Evolutionary conservation across 2,888 invertebrate species (phyloP).

Genomic region (Parelbella ahira): DNA sequence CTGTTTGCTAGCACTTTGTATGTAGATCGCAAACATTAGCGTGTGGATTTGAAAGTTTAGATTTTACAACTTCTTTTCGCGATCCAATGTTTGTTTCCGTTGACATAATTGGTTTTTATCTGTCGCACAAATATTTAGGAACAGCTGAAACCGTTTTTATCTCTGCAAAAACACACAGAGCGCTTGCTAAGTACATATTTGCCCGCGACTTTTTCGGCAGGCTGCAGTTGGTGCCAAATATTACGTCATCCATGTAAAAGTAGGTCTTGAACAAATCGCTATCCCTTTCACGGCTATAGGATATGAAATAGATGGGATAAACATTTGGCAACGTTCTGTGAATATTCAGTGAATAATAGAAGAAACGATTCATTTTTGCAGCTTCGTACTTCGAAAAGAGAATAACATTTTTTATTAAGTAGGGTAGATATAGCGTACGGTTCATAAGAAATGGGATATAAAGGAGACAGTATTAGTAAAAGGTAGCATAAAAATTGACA

Average conservation of each 20-base stretch:
- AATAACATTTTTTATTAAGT: too few relatives aligned
- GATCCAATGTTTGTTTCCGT: constrained; percentile 18
- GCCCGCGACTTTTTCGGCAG: constrained; percentile 5
- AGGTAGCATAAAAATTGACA: too few relatives aligned
- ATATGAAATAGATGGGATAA: constrained; percentile 20
- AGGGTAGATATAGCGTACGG: too few relatives aligned
- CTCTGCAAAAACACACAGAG: constrained; percentile 7
- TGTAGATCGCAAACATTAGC: constrained; percentile 24
- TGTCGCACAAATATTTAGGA: constrained; percentile 15
- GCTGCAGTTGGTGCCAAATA: constrained; percentile 18
- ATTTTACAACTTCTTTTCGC: constrained; percentile 25
- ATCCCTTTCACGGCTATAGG: constrained; percentile 23
- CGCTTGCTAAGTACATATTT: constrained; percentile 14
- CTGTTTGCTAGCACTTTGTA: constrained; percentile 24
- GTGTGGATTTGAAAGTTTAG: constrained; percentile 21
- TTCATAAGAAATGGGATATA: too few relatives aligned
- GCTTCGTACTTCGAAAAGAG: too few relatives aligned
- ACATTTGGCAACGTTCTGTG: constrained; percentile 21
- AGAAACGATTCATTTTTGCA: constrained; percentile 18
- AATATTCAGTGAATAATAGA: constrained; percentile 24
- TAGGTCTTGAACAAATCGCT: constrained; percentile 18
- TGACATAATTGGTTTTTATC: constrained; percentile 9
- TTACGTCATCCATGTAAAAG: constrained; percentile 21
- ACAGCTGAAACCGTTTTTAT: constrained; percentile 4
- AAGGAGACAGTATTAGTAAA: too few relatives aligned